Evolutionary conservation across 1,140 invertebrate genomes (phyloP).

Genomic region (Listronotus bonariensis): DNA sequence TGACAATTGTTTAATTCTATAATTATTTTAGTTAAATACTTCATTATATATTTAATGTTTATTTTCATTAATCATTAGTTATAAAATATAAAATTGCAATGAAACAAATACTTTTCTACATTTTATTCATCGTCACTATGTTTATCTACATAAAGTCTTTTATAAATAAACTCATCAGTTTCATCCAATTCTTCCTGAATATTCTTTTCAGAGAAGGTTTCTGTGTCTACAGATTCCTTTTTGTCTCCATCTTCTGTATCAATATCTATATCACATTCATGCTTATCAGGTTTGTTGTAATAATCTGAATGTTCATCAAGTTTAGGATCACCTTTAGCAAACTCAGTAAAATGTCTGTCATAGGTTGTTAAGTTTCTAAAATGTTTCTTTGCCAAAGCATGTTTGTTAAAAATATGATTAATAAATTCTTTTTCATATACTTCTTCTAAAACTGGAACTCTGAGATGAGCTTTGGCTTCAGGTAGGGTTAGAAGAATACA

Average conservation of each 20-base stretch:
- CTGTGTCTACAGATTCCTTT: neutral
- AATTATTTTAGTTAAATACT: too few species aligned
- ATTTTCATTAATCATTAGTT: too few species aligned
- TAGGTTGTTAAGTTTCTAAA: constrained; percentile 40
- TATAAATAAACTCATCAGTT: too few species aligned
- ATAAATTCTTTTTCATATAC: constrained; percentile 62
- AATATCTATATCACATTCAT: constrained; percentile 31
- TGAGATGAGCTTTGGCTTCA: constrained; percentile 66
- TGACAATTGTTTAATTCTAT: too few species aligned
- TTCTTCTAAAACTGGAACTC: constrained; percentile 57
- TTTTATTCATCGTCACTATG: too few species aligned
- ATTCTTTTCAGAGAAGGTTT: too few species aligned
- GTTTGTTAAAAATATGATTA: constrained; percentile 50
- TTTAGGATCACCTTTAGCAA: constrained; percentile 29
- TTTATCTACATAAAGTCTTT: too few species aligned
- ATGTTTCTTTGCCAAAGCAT: constrained; percentile 47
- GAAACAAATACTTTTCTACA: too few species aligned
- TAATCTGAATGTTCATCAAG: constrained; percentile 36
- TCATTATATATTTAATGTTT: too few species aligned
- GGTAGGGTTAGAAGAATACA: constrained; percentile 68
- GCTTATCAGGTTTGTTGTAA: constrained; percentile 26
- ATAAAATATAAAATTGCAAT: too few species aligned
- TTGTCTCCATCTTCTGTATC: neutral
- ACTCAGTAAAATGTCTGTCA: constrained; percentile 35
- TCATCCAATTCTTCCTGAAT: too few species aligned